Evolutionary conservation across 2,888 invertebrate genomes (phyloP), one percentile per base, ranked within the genome.

Genomic region (Anarsia innoxiella): DNA sequence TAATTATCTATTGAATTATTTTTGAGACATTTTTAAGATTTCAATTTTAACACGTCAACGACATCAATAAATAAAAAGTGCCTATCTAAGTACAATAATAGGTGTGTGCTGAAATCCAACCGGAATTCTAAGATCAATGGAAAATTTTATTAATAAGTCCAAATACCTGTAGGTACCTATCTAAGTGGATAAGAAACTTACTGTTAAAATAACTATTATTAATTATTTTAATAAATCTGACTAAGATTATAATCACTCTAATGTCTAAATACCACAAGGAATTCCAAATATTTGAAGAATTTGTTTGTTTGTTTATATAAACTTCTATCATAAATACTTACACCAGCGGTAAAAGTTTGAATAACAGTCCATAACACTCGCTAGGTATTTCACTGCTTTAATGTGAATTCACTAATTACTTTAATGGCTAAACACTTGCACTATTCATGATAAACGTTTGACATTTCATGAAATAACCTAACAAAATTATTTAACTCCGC

Each of bases 341-440:
- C 86, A 83, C 75, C 85, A 83, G 48, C 84, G 80, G 59, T 84
- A 85, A 82, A 83, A 84, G 66, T 84, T 86, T 36, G 86, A 86
- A 75, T 84, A 86, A 78, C 86, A 86, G 86, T 86, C 86, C 86
- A 86, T 85, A 58, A 65, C 79, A 75, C 74, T 63, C 48, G 54
- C 53, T 62, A 62, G 57, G 55, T 72, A 67, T 64, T 57, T 70
- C 83, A 84, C 83, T 69, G 69, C 70, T 74, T 72, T 52, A 59
- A 72, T 66, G 69, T 65, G 70, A 76, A 67, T 69, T 63, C 83
- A 83, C 82, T 78, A 62, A n/a, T 64, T 62, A 77, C 78, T 76
- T 67, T 79, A 78, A 80, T 82, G 80, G 78, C 66, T 55, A 80
- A 75, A 79, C 80, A 82, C 82, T 76, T 74, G 71, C 80, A 70